A percentile compares a stretch with the other conserved stretches of the same genome.
These are phyloP conservation scores for Conomelus anceps DNA, from an alignment of 2,888 invertebrate genomes.

Conservation along the genomic window DNA sequence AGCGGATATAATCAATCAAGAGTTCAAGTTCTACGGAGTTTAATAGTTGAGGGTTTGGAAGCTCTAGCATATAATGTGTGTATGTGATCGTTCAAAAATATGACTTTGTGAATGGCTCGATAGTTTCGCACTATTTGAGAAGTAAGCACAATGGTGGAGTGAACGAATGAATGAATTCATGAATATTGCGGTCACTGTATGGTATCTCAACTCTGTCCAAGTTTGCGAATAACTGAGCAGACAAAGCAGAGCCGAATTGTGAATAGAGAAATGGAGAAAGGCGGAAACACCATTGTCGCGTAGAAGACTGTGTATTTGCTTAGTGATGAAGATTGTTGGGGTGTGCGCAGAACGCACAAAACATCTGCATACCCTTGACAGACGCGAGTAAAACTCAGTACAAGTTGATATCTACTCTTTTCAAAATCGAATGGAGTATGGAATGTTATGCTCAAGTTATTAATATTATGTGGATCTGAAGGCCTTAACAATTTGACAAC, in stretches of 20 bases:
- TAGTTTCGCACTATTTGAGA: too few relatives aligned
- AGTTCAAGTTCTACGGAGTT: background rate
- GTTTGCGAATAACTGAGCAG: background rate
- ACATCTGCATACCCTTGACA: too few relatives aligned
- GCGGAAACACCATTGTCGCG: background rate
- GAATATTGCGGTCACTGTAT: background rate
- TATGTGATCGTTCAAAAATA: background rate
- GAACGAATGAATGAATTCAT: background rate
- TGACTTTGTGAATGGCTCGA: background rate
- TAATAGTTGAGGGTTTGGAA: background rate
- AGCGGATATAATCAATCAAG: background rate
- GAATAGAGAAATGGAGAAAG: background rate
- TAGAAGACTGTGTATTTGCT: background rate
- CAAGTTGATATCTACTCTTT: too few relatives aligned
- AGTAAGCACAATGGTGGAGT: background rate
- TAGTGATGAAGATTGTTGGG: background rate
- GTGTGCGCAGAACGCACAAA: too few relatives aligned
- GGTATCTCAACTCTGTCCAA: background rate
- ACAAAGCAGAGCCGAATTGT: background rate
- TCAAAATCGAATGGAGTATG: too few relatives aligned
- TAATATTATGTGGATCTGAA: too few relatives aligned
- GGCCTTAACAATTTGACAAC: too few relatives aligned
- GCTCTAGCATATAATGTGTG: background rate
- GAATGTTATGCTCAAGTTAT: too few relatives aligned
- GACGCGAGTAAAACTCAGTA: background rate